A percentile compares a stretch with the other conserved stretches of the same genome.
These are phyloP conservation scores for Centropus bengalensis DNA, from an alignment of 2,113 vertebrate species.

Conservation along the genomic window DNA sequence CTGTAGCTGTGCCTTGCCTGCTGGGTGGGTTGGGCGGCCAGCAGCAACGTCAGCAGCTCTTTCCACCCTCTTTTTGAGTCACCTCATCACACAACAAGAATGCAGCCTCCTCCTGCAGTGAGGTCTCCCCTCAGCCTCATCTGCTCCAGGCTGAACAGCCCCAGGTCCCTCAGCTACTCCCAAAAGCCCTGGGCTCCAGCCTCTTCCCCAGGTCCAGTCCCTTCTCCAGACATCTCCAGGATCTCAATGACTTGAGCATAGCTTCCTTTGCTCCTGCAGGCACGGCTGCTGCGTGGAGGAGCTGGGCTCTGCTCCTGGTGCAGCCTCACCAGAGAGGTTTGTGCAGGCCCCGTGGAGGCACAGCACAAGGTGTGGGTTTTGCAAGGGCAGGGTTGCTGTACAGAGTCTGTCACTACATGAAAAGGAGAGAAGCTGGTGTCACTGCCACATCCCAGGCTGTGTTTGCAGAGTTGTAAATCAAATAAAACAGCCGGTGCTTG, in stretches of 20 bases:
- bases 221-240: too few relatives aligned
- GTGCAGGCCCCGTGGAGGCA: not conserved
- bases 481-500: not conserved
- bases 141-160: too few relatives aligned
- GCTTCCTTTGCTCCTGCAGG: not conserved
- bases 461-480: not conserved
- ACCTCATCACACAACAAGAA: not conserved
- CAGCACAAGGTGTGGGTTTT: not conserved
- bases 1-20: not conserved
- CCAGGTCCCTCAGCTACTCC: too few relatives aligned
- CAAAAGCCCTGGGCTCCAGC: too few relatives aligned
- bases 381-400: not conserved
- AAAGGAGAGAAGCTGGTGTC: not conserved
- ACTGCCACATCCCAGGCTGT: not conserved
- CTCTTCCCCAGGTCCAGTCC: too few relatives aligned
- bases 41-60: not conserved
- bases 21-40: not conserved
- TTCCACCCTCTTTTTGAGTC: conserved; percentile 14
- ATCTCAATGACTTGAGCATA: not conserved
- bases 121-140: too few relatives aligned
- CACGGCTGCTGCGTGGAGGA: not conserved
- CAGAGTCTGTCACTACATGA: not conserved
- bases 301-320: not conserved
- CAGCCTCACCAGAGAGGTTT: not conserved
- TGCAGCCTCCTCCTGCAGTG: not conserved